A percentile compares a stretch with the other conserved stretches of the same genome.
Evolutionary conservation across 2,888 invertebrate genomes (phyloP).

Genomic region (Phlogophora meticulosa): DNA sequence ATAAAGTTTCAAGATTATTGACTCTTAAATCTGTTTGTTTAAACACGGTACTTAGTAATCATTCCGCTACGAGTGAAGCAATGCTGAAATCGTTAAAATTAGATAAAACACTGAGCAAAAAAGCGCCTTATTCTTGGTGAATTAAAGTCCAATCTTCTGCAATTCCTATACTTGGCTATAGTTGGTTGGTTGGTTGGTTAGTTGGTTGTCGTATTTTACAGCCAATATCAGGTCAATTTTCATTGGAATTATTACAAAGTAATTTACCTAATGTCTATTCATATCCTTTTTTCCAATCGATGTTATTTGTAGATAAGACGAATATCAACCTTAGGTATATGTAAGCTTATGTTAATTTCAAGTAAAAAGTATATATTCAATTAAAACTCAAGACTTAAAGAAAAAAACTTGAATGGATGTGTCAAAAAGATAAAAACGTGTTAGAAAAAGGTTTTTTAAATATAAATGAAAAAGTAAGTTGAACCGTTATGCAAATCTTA

Average conservation of each 20-base stretch:
- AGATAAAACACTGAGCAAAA: conserved; percentile 30
- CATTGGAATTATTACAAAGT: neutral
- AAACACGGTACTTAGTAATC: conserved; percentile 35
- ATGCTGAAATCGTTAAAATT: conserved; percentile 41
- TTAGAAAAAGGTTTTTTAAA: conserved; percentile 9
- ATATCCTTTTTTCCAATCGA: too few species aligned
- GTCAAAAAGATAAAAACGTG: conserved; percentile 8
- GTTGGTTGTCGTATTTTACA: neutral
- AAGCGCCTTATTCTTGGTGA: fast-evolving
- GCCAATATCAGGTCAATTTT: neutral
- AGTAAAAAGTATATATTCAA: neutral
- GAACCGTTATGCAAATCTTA: conserved; percentile 27
- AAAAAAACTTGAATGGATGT: conserved; percentile 19
- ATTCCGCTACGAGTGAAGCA: neutral
- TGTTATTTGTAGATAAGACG: too few species aligned
- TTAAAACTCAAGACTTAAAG: neutral
- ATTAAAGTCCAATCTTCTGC: neutral
- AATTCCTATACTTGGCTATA: too few species aligned
- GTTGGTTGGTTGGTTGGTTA: too few species aligned
- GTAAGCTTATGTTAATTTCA: too few species aligned
- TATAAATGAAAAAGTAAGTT: conserved; percentile 23
- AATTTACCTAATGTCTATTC: too few species aligned
- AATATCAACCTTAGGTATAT: too few species aligned
- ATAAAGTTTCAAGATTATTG: conserved; percentile 48
- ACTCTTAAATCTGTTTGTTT: conserved; percentile 36